Conservation (phyloP, 2,113 vertebrate species). For the Castor canadensis region DNA sequence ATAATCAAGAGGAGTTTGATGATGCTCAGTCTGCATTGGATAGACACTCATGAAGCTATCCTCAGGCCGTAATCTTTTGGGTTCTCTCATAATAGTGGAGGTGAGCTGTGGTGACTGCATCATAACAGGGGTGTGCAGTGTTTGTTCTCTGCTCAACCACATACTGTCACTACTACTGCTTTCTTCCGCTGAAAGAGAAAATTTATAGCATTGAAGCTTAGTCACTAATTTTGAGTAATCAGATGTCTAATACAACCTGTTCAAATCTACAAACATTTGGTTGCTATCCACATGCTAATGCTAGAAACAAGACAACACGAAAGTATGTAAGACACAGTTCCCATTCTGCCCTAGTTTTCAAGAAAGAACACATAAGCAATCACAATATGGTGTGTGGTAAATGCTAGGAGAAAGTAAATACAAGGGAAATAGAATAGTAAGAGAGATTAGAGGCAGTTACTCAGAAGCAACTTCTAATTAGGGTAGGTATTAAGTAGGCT, state of each 20-base stretch:
- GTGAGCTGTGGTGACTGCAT: conserved; percentile 96
- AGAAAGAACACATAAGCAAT: neutral
- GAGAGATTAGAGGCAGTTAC: neutral
- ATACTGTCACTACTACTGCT: conserved; percentile 95
- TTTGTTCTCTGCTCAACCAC: conserved; percentile 94
- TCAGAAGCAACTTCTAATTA: neutral
- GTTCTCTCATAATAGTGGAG: conserved; percentile 97
- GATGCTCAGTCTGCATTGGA: conserved; percentile 94
- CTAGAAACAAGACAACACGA: neutral
- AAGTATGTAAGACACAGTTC: neutral
- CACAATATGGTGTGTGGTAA: neutral
- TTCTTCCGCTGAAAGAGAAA: conserved; percentile 89
- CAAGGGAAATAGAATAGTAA: neutral
- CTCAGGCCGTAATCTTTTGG: conserved; percentile 94
- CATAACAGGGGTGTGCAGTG: conserved; percentile 96
- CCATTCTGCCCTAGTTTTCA: neutral
- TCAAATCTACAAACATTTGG: conserved; percentile 32
- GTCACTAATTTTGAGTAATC: neutral
- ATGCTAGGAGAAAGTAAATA: neutral
- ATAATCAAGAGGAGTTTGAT: conserved; percentile 96
- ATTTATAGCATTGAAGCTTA: neutral
- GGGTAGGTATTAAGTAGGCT: neutral
- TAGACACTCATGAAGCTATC: conserved; percentile 97
- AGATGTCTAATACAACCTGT: neutral
- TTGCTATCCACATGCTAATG: neutral